A percentile compares a stretch with the other conserved stretches of the same genome.
Evolutionary conservation across 1,140 invertebrate species (phyloP).

Genomic region (Temnothorax longispinosus): DNA sequence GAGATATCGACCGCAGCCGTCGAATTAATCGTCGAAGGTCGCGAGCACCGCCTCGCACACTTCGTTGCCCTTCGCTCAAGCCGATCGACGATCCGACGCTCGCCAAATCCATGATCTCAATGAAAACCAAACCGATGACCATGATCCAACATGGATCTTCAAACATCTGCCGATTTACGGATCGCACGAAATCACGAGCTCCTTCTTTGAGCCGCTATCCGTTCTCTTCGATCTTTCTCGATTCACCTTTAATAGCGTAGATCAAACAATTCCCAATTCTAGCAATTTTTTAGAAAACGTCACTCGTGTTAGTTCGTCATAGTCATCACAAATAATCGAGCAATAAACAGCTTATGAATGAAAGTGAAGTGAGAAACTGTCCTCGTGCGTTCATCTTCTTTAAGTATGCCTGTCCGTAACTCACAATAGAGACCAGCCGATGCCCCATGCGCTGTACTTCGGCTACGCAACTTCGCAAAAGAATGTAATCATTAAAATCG

Average conservation of each 20-base stretch:
- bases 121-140: not conserved
- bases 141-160: slow-evolving; percentile 44
- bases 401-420: not conserved
- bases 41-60: slow-evolving; percentile 29
- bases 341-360: slow-evolving; percentile 6
- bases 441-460: not conserved
- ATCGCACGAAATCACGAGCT: slow-evolving; percentile 65
- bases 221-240: not conserved
- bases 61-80: slow-evolving; percentile 14
- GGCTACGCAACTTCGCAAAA: not conserved
- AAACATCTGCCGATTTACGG: slow-evolving; percentile 83
- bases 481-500: not conserved
- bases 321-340: not conserved
- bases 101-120: not conserved
- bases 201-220: not conserved
- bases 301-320: not conserved
- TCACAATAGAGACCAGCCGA: not conserved
- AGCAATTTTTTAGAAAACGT: not conserved
- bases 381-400: slow-evolving; percentile 1
- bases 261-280: slow-evolving; percentile 4
- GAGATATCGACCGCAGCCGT: slow-evolving; percentile 53
- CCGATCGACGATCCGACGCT: slow-evolving; percentile 17
- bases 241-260: not conserved
- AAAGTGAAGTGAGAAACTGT: not conserved
- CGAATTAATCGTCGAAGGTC: slow-evolving; percentile 56